Base-by-base conservation (phyloP, 2,888 invertebrate genomes). In the Apamea sordens region DNA sequence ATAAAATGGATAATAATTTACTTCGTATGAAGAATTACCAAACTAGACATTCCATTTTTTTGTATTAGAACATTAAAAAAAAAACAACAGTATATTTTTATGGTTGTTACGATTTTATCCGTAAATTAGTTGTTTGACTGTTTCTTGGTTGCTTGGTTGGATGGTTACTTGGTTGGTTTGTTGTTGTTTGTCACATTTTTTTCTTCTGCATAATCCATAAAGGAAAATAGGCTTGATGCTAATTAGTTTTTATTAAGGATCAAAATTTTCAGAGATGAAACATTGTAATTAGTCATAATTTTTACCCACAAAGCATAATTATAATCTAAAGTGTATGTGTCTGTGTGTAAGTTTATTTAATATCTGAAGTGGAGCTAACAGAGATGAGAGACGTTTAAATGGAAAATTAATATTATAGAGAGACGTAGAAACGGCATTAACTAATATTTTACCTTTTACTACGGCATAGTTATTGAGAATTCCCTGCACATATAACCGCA, bases 1-100 rank as follows among this genome's bases (percentile, higher is more conserved):
- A 7, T 36, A 1, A 64, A 79, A 47, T 18, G 4, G 15, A 15
- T 18, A 28, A n/a, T 63, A 74, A 59, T 70, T 24, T 24, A 63
- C 36, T 78, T 36, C 63, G 56, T 56, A 10, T 15, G 32, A 70
- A 77, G n/a, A 64, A 76, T 80, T 87, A 87, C 74, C 65, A 80
- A 87, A 87, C 76, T 32, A 28, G 5, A 71, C 67, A 59, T 79
- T 86, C 44, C 86, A 53, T 72, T 79, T 13, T 13, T 56, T 32
- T 21, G 21, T 21, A 32, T 21, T 32, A 11, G 6, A 47, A 28
- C 2, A 24, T 18, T 18, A 24, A 10, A 10, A 24, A 10, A 10
- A 28, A 28, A 41, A n/a, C 6, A 47, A 47, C 24, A 21, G 7
- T 21, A 21, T 13, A 18, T 71, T 70, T n/a, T 70, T n/a, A 10